These are phyloP conservation scores for Hylaeus anthracinus DNA, from an alignment of 1,140 invertebrate genomes.

Conservation along the genomic window DNA sequence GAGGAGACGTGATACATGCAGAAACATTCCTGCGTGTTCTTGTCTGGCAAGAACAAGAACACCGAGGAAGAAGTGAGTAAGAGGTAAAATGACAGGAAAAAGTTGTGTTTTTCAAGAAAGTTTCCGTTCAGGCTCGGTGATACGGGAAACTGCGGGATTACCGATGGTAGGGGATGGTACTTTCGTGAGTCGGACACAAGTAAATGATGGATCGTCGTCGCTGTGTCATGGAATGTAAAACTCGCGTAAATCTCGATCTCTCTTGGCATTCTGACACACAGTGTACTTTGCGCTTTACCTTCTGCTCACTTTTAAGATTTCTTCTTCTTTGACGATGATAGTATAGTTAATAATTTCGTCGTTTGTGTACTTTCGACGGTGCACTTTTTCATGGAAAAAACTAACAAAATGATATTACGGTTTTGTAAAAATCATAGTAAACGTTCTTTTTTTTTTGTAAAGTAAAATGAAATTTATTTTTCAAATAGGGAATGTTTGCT, in stretches of 20 bases:
- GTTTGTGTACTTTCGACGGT: too few relatives aligned
- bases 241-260: conserved; percentile 74
- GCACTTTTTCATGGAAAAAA: too few relatives aligned
- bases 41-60: neutral
- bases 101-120: conserved; percentile 70
- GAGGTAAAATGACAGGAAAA: conserved; percentile 34
- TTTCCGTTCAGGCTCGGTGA: conserved; percentile 60
- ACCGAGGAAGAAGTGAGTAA: neutral
- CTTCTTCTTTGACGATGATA: neutral
- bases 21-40: conserved; percentile 59
- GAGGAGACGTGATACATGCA: conserved; percentile 64
- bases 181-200: conserved; percentile 73
- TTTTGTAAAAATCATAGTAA: too few relatives aligned
- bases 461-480: too few relatives aligned
- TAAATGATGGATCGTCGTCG: conserved; percentile 77
- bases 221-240: conserved; percentile 71
- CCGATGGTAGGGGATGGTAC: conserved; percentile 68
- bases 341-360: neutral
- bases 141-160: conserved; percentile 69
- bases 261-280: conserved; percentile 38
- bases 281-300: conserved; percentile 61
- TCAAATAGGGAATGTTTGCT: too few relatives aligned
- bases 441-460: too few relatives aligned
- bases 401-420: too few relatives aligned
- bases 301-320: neutral